phyloP scores from a whole-genome alignment of 2,113 vertebrate species.

The Odobenus rosmarus region DNA sequence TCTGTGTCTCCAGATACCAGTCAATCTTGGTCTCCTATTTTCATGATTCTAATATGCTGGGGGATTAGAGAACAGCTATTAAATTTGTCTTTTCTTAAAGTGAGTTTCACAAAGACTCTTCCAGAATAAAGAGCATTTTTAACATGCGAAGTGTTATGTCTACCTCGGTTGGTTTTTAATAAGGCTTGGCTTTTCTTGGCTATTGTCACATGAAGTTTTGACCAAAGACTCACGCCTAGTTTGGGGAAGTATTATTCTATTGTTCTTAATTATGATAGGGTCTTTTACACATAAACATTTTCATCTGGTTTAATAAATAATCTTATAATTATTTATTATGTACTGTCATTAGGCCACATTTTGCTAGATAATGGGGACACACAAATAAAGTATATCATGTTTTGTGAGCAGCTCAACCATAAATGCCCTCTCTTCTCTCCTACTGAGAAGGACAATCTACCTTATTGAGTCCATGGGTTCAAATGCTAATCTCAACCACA shows the following conservation, averaged over 20 bases:
- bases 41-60: neutral
- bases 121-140: neutral
- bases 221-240: neutral
- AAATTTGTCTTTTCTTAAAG: neutral
- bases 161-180: neutral
- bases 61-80: neutral
- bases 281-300: neutral
- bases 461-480: neutral
- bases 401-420: neutral
- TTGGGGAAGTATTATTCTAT: neutral
- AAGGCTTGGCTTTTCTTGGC: neutral
- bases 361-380: neutral
- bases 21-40: slow-evolving; percentile 1
- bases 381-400: neutral
- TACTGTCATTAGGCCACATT: neutral
- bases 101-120: slow-evolving; percentile 13
- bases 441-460: neutral
- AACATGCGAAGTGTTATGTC: neutral
- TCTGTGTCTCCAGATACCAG: neutral
- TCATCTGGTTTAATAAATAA: neutral
- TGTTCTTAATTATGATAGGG: neutral
- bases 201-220: neutral
- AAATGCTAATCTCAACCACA: neutral
- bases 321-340: neutral
- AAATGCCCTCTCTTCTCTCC: neutral